Conservation (phyloP, 2,797 vertebrate species). For the Xenops minutus region DNA sequence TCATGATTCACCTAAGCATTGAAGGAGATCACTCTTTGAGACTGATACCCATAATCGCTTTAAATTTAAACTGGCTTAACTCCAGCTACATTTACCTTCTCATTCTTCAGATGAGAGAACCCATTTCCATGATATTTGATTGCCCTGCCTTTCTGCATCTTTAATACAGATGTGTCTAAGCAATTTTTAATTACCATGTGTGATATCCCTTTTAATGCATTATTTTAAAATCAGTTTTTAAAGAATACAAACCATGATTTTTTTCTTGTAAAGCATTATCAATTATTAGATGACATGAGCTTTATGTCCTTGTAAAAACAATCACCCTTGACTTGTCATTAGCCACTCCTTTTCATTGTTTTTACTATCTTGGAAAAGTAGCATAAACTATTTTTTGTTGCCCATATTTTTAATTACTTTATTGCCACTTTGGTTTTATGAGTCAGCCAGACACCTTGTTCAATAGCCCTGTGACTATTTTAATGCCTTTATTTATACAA, state of each 20-base stretch:
- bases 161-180: neutral
- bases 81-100: neutral
- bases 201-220: neutral
- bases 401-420: neutral
- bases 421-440: conserved; percentile 56
- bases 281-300: neutral
- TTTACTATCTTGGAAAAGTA: conserved; percentile 45
- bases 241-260: neutral
- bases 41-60: neutral
- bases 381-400: neutral
- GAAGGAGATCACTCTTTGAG: neutral
- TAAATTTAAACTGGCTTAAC: neutral
- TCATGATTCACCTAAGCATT: neutral
- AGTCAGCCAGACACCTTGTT: conserved; percentile 59
- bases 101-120: neutral
- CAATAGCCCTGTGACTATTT: conserved; percentile 45
- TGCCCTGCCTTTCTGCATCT: neutral
- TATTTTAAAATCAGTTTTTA: neutral
- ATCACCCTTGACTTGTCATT: neutral
- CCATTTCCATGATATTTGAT: rapidly evolving
- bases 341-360: neutral
- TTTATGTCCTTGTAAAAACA: neutral
- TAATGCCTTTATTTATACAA: neutral
- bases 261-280: neutral
- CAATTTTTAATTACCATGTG: neutral